Evolutionary conservation across 2,797 vertebrate species (phyloP).

Genomic region (Chloroceryle inda): DNA sequence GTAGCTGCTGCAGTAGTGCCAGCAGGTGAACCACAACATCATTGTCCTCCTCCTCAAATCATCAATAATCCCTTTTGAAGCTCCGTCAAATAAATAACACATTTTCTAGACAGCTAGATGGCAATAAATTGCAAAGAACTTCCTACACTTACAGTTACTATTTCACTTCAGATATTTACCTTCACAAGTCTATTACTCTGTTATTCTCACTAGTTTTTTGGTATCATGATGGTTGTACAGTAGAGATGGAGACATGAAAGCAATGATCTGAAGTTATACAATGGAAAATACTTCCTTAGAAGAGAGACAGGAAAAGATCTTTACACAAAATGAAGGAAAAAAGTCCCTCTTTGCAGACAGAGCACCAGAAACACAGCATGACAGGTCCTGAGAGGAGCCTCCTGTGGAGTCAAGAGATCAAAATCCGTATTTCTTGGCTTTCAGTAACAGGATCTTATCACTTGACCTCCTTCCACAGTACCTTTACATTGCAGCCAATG

Average conservation of each 20-base stretch:
- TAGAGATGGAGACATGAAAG: neutral
- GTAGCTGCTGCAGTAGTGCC: neutral
- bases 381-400: neutral
- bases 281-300: neutral
- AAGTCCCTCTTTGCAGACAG: neutral
- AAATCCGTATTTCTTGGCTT: neutral
- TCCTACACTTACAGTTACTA: neutral
- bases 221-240: neutral
- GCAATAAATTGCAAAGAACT: neutral
- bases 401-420: neutral
- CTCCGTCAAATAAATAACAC: neutral
- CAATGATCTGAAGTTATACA: neutral
- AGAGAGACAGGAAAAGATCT: neutral
- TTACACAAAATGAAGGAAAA: neutral
- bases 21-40: neutral
- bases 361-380: neutral
- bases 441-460: neutral
- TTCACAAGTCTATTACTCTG: neutral
- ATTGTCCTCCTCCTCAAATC: neutral
- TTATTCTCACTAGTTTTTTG: neutral
- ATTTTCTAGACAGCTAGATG: neutral
- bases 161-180: neutral
- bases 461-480: neutral
- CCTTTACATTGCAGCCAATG: accelerated
- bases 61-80: neutral